Conservation (phyloP, 2,888 invertebrate species). For the Tachystola acroxantha region DNA sequence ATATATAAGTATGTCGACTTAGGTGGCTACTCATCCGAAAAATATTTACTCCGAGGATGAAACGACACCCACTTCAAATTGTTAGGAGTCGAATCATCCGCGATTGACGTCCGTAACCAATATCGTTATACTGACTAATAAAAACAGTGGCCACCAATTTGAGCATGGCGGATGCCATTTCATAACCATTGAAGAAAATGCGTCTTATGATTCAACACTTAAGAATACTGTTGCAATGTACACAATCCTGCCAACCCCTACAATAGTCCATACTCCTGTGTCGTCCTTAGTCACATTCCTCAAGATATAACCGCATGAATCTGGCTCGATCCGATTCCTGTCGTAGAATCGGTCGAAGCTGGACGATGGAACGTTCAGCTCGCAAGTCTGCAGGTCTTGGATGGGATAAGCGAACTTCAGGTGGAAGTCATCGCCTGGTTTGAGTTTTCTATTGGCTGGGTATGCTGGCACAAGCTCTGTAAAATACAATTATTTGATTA, state of each 20-base stretch:
- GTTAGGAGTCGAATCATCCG: too few relatives aligned
- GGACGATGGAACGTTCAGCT: slow-evolving; percentile 38
- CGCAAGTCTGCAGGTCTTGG: slow-evolving; percentile 38
- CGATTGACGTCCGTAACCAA: too few relatives aligned
- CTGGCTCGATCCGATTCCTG: slow-evolving; percentile 22
- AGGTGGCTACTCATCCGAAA: too few relatives aligned
- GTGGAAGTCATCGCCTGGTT: slow-evolving; percentile 35
- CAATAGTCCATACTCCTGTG: slow-evolving; percentile 46
- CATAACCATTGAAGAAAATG: too few relatives aligned
- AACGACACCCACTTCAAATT: too few relatives aligned
- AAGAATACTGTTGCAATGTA: slow-evolving; percentile 32
- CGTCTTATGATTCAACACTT: slow-evolving; percentile 18
- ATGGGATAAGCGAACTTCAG: slow-evolving; percentile 45
- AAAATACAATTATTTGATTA: slow-evolving; percentile 16
- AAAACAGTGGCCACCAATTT: too few relatives aligned
- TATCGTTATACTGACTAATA: too few relatives aligned
- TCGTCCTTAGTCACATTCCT: slow-evolving; percentile 43
- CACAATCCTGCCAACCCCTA: slow-evolving; percentile 48
- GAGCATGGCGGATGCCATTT: too few relatives aligned
- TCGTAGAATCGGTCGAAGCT: slow-evolving; percentile 48
- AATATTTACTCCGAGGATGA: too few relatives aligned
- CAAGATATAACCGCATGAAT: slow-evolving; percentile 41
- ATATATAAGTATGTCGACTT: too few relatives aligned
- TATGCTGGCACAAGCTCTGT: slow-evolving; percentile 38
- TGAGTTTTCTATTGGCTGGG: slow-evolving; percentile 5